Conservation (phyloP, 2,797 vertebrate genomes). For the Salarias fasciatus region DNA sequence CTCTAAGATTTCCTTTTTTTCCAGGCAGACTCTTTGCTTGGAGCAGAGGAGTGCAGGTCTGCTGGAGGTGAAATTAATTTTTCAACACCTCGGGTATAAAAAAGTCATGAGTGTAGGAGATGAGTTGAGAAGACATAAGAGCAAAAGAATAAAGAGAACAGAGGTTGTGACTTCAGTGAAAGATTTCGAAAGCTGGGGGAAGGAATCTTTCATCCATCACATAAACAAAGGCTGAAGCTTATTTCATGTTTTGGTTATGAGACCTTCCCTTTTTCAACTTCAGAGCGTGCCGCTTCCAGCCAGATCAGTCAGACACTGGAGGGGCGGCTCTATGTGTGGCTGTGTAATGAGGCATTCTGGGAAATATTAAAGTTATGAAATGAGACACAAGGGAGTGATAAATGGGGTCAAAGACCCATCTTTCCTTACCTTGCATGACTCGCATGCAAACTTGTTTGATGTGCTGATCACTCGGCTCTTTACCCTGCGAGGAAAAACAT, state of each 20-base stretch:
- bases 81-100: conserved; percentile 80
- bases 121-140: conserved; percentile 65
- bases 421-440: conserved; percentile 95
- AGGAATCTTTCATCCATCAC: conserved; percentile 75
- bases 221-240: conserved; percentile 76
- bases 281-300: conserved; percentile 41
- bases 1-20: conserved; percentile 54
- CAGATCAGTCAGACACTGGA: conserved; percentile 56
- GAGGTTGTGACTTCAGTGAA: conserved; percentile 69
- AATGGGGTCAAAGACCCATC: conserved; percentile 63
- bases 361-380: conserved; percentile 66
- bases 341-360: conserved; percentile 67
- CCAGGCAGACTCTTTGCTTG: conserved; percentile 64
- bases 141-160: conserved; percentile 69
- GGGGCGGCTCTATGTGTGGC: conserved; percentile 37
- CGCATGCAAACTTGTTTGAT: conserved; percentile 99
- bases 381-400: conserved; percentile 53
- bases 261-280: conserved; percentile 46
- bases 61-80: conserved; percentile 83
- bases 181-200: conserved; percentile 59
- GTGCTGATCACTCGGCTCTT: conserved; percentile 94
- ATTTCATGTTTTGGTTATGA: conserved; percentile 70
- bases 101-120: conserved; percentile 80
- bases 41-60: conserved; percentile 75
- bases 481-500: conserved; percentile 84